phyloP scores from a whole-genome alignment of 1,140 invertebrate genomes.

The Tribolium madens region DNA sequence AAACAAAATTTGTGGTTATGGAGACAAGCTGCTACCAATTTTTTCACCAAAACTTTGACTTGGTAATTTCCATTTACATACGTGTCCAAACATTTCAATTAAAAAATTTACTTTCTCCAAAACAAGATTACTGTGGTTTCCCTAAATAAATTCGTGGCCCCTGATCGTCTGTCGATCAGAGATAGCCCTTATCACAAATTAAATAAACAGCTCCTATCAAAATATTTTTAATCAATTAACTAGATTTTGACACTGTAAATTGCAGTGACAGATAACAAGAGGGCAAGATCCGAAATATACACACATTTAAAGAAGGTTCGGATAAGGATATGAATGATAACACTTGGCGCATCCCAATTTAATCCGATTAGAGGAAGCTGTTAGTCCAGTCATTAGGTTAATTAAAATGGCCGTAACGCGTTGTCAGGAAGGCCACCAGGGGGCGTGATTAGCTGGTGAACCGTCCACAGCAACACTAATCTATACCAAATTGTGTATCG shows the following conservation, averaged over 20 bases:
- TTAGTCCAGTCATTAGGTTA: conserved; percentile 54
- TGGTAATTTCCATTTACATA: too few species aligned
- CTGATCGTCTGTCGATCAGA: background rate
- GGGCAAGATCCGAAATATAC: background rate
- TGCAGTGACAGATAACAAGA: background rate
- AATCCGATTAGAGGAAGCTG: conserved; percentile 56
- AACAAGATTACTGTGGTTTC: too few species aligned
- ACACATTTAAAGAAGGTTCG: background rate
- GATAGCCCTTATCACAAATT: background rate
- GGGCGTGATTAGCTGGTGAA: conserved; percentile 50
- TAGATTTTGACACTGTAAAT: background rate
- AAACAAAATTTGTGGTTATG: too few species aligned
- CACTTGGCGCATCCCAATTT: conserved; percentile 42
- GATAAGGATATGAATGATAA: conserved; percentile 53
- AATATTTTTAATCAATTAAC: background rate
- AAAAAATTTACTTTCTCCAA: too few species aligned
- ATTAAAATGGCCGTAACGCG: conserved; percentile 55
- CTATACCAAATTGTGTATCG: conserved; percentile 47
- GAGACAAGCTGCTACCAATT: too few species aligned
- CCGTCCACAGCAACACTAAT: conserved; percentile 48
- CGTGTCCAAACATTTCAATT: background rate
- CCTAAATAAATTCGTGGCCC: background rate
- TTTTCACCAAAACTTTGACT: too few species aligned
- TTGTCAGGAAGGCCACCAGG: conserved; percentile 43
- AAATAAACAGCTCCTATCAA: background rate